Conservation (phyloP, 2,113 vertebrate genomes). For the Buteo buteo region DNA sequence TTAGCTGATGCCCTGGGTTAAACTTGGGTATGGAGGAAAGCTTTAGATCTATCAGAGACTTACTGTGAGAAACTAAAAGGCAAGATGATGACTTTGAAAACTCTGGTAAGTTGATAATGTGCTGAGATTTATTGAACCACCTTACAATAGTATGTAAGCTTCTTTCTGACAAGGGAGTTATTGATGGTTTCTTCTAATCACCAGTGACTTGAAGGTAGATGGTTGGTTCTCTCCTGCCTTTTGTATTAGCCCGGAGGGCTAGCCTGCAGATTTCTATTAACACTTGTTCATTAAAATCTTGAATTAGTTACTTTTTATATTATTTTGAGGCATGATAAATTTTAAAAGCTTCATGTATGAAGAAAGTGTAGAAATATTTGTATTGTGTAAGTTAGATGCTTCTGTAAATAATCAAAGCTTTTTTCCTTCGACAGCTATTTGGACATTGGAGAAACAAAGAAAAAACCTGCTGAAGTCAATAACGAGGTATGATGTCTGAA, state of each 20-base stretch:
- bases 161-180: not conserved
- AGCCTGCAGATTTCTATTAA: not conserved
- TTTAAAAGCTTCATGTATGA: not conserved
- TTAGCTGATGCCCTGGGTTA: not conserved
- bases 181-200: not conserved
- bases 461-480: constrained; percentile 76
- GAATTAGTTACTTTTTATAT: not conserved
- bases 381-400: not conserved
- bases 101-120: not conserved
- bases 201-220: not conserved
- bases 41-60: not conserved
- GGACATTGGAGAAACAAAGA: constrained; percentile 87
- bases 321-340: not conserved
- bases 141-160: not conserved
- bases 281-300: not conserved
- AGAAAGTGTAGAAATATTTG: not conserved
- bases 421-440: constrained; percentile 79
- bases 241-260: not conserved
- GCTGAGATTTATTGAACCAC: not conserved
- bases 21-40: not conserved
- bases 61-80: not conserved
- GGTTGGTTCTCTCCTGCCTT: not conserved
- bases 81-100: not conserved
- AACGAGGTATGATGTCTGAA: constrained; percentile 73
- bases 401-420: not conserved